Evolutionary conservation across 2,797 vertebrate genomes (phyloP).

Genomic region (Ibycter americanus): DNA sequence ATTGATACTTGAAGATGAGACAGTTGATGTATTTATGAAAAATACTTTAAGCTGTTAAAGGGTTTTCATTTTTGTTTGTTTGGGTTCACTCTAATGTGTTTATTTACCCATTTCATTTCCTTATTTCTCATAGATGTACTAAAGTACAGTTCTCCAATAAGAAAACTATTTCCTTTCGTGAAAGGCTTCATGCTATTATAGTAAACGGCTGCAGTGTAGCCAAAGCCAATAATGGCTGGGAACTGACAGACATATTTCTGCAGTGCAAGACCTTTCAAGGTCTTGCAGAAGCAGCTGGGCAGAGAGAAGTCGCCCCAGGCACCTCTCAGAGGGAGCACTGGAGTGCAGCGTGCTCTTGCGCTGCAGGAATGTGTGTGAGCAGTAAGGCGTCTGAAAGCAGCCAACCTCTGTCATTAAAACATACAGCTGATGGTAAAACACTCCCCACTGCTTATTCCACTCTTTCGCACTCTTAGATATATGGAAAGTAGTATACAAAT

Average conservation of each 20-base stretch:
- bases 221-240: not conserved
- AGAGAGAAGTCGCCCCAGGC: not conserved
- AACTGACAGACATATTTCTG: not conserved
- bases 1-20: not conserved
- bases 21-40: not conserved
- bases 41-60: not conserved
- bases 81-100: not conserved
- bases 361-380: fast-evolving
- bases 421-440: not conserved
- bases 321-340: not conserved
- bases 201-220: not conserved
- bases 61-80: not conserved
- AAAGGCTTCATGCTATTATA: not conserved
- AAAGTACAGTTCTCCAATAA: not conserved
- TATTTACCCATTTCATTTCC: not conserved
- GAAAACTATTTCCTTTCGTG: not conserved
- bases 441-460: not conserved
- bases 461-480: fast-evolving
- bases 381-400: fast-evolving
- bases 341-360: fast-evolving
- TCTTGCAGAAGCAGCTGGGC: not conserved
- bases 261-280: not conserved
- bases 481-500: not conserved
- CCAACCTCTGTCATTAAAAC: not conserved
- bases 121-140: not conserved